phyloP scores from a whole-genome alignment of 2,888 invertebrate species.

The Rotaria magnacalcarata region DNA sequence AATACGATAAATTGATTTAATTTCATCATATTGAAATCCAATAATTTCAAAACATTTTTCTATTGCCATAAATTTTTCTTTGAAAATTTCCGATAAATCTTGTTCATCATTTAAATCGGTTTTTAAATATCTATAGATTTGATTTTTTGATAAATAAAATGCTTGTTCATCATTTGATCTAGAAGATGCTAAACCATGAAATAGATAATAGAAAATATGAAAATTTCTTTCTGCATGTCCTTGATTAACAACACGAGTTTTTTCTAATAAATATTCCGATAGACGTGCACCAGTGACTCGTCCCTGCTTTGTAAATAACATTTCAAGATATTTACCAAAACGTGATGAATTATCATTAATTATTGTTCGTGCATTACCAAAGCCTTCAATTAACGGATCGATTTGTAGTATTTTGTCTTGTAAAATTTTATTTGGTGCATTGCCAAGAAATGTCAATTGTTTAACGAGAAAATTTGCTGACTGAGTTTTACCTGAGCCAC shows the following conservation, averaged over 20 bases:
- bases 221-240: constrained; percentile 74
- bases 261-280: constrained; percentile 79
- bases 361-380: constrained; percentile 79
- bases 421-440: constrained; percentile 43
- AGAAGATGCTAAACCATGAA: constrained; percentile 70
- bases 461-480: constrained; percentile 73
- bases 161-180: not conserved
- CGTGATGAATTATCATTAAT: constrained; percentile 79
- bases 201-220: constrained; percentile 81
- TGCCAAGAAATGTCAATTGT: constrained; percentile 75
- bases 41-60: constrained; percentile 68
- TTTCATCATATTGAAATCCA: constrained; percentile 72
- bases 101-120: not conserved
- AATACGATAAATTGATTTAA: constrained; percentile 70
- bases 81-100: constrained; percentile 50
- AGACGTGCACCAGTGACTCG: constrained; percentile 83
- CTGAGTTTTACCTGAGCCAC: constrained; percentile 82
- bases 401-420: constrained; percentile 68
- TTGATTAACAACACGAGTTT: constrained; percentile 76
- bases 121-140: constrained; percentile 14
- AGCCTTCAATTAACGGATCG: constrained; percentile 77
- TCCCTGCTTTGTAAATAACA: constrained; percentile 73
- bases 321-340: constrained; percentile 75
- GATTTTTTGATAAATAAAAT: constrained; percentile 10
- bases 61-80: constrained; percentile 71